Percentiles rank a stretch among this genome's conserved stretches.
These are phyloP conservation scores for Agrochola macilenta DNA, from an alignment of 2,888 invertebrate species.

Conservation along the genomic window DNA sequence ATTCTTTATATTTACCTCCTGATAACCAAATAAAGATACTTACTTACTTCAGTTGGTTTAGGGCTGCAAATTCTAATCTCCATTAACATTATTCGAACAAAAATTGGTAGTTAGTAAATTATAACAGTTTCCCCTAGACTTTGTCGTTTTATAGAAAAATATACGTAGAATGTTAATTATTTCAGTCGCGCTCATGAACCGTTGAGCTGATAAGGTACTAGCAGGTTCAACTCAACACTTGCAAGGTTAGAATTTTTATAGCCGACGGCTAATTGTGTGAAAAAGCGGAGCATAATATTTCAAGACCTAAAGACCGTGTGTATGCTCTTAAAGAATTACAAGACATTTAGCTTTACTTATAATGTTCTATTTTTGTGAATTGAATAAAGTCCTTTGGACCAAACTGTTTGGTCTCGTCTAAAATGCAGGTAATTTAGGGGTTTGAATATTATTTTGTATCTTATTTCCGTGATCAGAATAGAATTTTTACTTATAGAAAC, in stretches of 20 bases:
- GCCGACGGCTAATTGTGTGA: constrained; percentile 23
- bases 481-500: neutral
- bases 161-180: constrained; percentile 21
- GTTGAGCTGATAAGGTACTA: neutral
- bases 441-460: neutral
- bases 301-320: constrained; percentile 19
- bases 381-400: neutral
- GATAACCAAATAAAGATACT: neutral
- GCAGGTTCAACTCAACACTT: constrained; percentile 21
- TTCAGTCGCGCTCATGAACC: constrained; percentile 25
- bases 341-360: neutral
- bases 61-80: neutral
- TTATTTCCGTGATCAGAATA: neutral
- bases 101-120: neutral
- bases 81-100: too few species aligned
- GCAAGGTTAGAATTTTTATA: constrained; percentile 34
- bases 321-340: constrained; percentile 14
- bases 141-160: constrained; percentile 3
- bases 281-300: constrained; percentile 40
- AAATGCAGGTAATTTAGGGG: neutral
- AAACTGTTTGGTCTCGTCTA: too few species aligned
- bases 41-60: neutral
- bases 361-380: neutral
- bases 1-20: neutral
- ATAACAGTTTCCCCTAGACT: neutral